These are phyloP conservation scores for Onychorhynchus coronatus DNA, from an alignment of 2,113 vertebrate species.

Conservation along the genomic window DNA sequence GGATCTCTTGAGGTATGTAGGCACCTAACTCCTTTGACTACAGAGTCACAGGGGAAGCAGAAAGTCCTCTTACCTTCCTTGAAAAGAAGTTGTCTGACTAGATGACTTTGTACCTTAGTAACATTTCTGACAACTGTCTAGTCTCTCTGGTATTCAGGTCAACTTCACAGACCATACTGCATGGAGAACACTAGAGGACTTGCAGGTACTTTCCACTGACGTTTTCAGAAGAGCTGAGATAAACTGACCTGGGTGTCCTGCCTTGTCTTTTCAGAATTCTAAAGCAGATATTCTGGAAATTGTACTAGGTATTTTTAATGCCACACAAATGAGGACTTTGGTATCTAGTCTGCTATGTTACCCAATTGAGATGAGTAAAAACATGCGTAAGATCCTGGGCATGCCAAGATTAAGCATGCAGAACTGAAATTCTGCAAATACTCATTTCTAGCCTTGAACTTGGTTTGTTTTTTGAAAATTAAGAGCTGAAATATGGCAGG, in stretches of 20 bases:
- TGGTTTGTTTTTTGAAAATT: not conserved
- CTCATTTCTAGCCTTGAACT: not conserved
- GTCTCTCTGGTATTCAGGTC: not conserved
- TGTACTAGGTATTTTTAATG: not conserved
- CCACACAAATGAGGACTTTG: not conserved
- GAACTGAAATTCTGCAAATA: not conserved
- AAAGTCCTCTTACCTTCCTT: not conserved
- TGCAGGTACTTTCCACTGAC: not conserved
- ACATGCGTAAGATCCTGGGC: not conserved
- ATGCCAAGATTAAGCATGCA: not conserved
- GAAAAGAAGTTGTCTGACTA: not conserved
- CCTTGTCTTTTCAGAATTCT: not conserved
- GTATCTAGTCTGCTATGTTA: not conserved
- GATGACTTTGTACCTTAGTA: not conserved
- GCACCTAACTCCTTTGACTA: not conserved
- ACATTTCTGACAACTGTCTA: not conserved
- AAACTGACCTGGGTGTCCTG: not conserved
- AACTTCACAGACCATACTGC: not conserved
- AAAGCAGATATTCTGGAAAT: not conserved
- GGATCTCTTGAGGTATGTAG: not conserved
- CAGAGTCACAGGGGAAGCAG: not conserved
- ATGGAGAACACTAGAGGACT: not conserved
- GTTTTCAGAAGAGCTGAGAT: not conserved
- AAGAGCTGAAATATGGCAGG: not conserved
- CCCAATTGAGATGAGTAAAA: not conserved